Conservation (phyloP, 2,888 invertebrate species). For the Epirrita christyi region DNA sequence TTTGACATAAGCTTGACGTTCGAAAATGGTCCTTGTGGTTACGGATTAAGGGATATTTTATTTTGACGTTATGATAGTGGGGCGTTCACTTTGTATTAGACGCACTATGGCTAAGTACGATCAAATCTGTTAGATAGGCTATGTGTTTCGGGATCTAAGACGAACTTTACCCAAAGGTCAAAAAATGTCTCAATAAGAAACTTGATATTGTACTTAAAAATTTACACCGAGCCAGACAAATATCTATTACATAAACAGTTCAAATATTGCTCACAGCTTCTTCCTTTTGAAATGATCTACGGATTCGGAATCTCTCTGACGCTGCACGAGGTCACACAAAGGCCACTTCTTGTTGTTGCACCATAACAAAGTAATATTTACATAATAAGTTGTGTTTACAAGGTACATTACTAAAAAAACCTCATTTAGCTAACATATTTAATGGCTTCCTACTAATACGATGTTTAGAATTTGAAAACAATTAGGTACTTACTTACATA, state of each 20-base stretch:
- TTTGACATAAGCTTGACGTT: no score
- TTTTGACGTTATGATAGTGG: no score
- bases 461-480: neutral
- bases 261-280: slow-evolving; percentile 23
- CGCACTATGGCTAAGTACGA: no score
- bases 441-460: neutral
- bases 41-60: no score
- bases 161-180: no score
- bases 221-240: slow-evolving; percentile 28
- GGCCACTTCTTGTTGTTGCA: slow-evolving; percentile 25
- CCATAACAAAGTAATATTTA: slow-evolving; percentile 21
- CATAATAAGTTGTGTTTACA: slow-evolving; percentile 16
- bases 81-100: no score
- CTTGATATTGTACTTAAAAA: neutral
- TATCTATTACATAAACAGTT: slow-evolving; percentile 32
- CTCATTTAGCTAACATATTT: neutral
- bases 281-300: slow-evolving; percentile 21
- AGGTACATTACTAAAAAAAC: neutral
- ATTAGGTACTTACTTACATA: no score
- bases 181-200: no score
- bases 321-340: slow-evolving; percentile 29
- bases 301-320: slow-evolving; percentile 16
- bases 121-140: no score
- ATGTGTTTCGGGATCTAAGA: no score
- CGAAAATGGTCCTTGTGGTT: no score